A percentile compares a stretch with the other conserved stretches of the same genome.
Evolutionary conservation across 2,797 vertebrate genomes (phyloP).

Genomic region (Lycodopsis pacificus): DNA sequence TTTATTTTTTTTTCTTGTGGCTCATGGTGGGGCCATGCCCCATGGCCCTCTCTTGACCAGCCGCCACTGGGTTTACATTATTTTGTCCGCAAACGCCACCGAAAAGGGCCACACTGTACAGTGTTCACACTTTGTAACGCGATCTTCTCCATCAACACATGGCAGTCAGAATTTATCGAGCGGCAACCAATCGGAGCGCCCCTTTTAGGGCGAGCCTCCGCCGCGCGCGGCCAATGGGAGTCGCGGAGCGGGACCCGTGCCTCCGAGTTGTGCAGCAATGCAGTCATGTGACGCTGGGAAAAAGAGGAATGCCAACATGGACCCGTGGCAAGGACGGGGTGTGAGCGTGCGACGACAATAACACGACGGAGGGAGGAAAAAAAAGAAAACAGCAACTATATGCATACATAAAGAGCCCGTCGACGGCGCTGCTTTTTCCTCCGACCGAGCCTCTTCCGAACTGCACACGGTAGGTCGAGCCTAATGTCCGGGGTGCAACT

Average conservation of each 20-base stretch:
- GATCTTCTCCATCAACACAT: slow-evolving; percentile 65
- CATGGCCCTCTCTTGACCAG: too few species aligned
- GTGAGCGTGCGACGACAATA: slow-evolving; percentile 68
- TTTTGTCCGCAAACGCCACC: slow-evolving; percentile 1
- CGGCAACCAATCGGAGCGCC: slow-evolving; percentile 74
- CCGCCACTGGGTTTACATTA: slow-evolving; percentile 2
- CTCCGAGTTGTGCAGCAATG: slow-evolving; percentile 79
- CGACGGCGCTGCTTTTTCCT: slow-evolving; percentile 31
- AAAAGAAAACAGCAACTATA: background rate
- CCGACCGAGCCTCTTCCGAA: background rate
- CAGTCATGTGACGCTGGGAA: slow-evolving; percentile 84
- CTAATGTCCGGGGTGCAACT: background rate
- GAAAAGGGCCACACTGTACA: slow-evolving; percentile 35
- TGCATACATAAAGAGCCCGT: background rate
- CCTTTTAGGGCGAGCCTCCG: slow-evolving; percentile 84
- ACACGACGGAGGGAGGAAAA: slow-evolving; percentile 65
- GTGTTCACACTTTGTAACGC: background rate
- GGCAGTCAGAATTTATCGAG: slow-evolving; percentile 66
- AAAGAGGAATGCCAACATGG: slow-evolving; percentile 85
- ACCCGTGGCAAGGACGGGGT: slow-evolving; percentile 85
- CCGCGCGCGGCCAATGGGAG: slow-evolving; percentile 72
- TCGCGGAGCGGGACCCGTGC: slow-evolving; percentile 74
- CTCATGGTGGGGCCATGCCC: too few species aligned
- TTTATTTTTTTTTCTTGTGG: too few species aligned
- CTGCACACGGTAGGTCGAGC: slow-evolving; percentile 58